Evolutionary conservation across 2,113 vertebrate genomes (phyloP).

Genomic region (Psittacus erithacus): DNA sequence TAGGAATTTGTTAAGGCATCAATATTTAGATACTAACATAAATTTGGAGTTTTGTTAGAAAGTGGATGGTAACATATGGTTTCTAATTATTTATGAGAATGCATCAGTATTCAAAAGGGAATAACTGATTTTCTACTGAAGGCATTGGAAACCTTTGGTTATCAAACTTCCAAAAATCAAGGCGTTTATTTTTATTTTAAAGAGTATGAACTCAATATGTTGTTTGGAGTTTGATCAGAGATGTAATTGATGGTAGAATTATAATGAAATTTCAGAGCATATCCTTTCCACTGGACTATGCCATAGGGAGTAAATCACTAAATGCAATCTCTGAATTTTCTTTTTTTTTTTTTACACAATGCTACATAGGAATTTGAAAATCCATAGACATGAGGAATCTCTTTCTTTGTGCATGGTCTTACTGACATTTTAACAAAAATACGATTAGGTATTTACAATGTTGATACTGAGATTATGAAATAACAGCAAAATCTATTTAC

Average conservation of each 20-base stretch:
- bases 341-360: neutral
- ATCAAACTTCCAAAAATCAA: neutral
- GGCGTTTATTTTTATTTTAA: neutral
- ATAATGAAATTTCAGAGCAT: neutral
- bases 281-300: neutral
- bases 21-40: neutral
- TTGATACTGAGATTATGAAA: neutral
- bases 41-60: neutral
- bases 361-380: neutral
- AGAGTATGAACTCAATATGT: neutral
- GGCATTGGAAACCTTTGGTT: neutral
- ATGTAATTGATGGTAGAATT: neutral
- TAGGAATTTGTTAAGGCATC: neutral
- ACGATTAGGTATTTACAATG: neutral
- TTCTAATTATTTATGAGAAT: neutral
- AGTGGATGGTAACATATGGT: neutral
- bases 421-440: neutral
- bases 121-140: neutral
- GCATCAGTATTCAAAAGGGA: neutral
- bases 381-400: neutral
- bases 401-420: neutral
- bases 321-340: neutral
- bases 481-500: neutral
- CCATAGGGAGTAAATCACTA: neutral
- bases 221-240: neutral